Evolutionary conservation across 2,113 vertebrate species (phyloP).

Genomic region (Pogona vitticeps): DNA sequence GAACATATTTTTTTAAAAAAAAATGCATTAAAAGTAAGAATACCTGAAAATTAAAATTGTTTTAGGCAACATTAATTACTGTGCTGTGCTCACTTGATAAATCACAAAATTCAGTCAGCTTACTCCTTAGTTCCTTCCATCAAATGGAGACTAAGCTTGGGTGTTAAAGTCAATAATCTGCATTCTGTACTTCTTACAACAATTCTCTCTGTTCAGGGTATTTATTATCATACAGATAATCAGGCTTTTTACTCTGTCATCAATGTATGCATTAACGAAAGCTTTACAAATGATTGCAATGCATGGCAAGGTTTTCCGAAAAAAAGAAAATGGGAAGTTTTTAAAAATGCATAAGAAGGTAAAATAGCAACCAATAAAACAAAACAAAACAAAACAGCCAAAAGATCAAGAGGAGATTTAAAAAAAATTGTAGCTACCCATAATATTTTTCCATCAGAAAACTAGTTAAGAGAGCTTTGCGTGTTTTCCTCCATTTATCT

Average conservation of each 20-base stretch:
- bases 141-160: background rate
- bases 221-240: background rate
- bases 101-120: conserved; percentile 13
- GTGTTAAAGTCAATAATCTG: background rate
- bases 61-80: conserved; percentile 37
- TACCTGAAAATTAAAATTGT: conserved; percentile 42
- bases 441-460: background rate
- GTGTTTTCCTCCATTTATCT: background rate
- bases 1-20: conserved; percentile 23
- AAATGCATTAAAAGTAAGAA: conserved; percentile 35
- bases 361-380: background rate
- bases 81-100: background rate
- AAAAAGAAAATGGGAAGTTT: background rate
- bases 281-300: background rate
- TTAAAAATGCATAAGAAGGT: background rate
- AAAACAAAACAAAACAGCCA: background rate
- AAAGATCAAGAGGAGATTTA: background rate
- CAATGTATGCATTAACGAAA: background rate
- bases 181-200: background rate
- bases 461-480: too few relatives aligned
- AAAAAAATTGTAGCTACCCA: background rate
- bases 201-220: background rate
- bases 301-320: background rate
- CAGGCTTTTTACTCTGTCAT: background rate
- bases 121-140: conserved; percentile 28